Evolutionary conservation across 2,888 invertebrate genomes (phyloP), one percentile per base, ranked within the genome.

Genomic region (Carterocephalus palaemon): DNA sequence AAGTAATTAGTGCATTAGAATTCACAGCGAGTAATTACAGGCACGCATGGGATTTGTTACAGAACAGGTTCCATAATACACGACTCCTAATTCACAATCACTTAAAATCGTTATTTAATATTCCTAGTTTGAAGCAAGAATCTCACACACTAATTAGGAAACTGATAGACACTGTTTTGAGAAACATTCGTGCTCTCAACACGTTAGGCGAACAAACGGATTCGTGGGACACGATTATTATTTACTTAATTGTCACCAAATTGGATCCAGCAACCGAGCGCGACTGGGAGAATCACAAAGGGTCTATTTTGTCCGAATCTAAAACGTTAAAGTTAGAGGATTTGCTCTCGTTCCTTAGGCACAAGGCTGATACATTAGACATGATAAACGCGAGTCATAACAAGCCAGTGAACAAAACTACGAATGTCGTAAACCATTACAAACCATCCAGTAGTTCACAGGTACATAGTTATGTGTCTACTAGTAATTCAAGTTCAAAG

Each of bases 71-170:
- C 13, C 39, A 53, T 41, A 56, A 56, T 22, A 24, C 12, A 12
- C 23, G 50, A 4, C 23, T 55, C 1, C 34, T 55, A 7, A 31
- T 55, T 6, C 50, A 55, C 16, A 51, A 53, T 32, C 55, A 53
- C 10, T 24, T 53, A n/a, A 53, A 51, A 40, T 42, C 51, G 1
- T 37, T 51, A 10, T 51, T 53, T 40, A 28, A 23, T 9, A 33
- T 46, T 7, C 39, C 28, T 2, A 8, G 19, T 15, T n/a, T 55
- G 4, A 45, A 36, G 4, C 26, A 48, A 38, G 55, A 55, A 38
- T 54, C 54, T 4, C 28, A 33, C 2, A 6, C 15, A 5, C 43
- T 39, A 6, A 47, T 54, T 10, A 26, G 50, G 12, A 49, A 46
- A 34, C 7, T 54, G 3, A 52, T 51, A 17, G 54, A 54, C 12